Evolutionary conservation across 1,140 invertebrate genomes (phyloP), one percentile per base, ranked within the genome.

Genomic region (Hestina assimilis): DNA sequence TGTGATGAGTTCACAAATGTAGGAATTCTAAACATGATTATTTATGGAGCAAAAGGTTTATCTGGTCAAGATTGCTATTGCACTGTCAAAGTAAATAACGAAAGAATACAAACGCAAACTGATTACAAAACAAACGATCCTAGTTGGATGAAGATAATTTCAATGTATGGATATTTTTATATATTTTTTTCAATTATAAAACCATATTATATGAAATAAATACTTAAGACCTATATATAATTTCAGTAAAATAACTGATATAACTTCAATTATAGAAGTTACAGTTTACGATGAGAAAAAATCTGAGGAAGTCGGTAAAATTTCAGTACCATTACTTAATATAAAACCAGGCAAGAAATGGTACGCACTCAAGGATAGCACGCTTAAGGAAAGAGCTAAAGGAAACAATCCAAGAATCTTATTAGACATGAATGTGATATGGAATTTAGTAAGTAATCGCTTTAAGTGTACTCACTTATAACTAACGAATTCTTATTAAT

Each of bases 201-300:
- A n/a, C n/a, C n/a, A n/a, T n/a, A n/a, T n/a, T n/a, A n/a, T n/a
- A n/a, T n/a, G n/a, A n/a, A n/a, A n/a, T 28, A 5, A 28, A 14
- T 12, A 14, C 11, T 38, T 14, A 38, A 38, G 19, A 24, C n/a
- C n/a, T 42, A 5, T 15, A n/a, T 42, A 24, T 41, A 4, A 17
- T 85, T 90, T 41, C 79, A 98, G 96, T 78, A 94, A 95, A 72
- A 93, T 99, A 0, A 97, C 97, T 70, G 98, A 99, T 79, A 97
- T 99, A 29, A 98, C 99, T 70, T 96, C 96, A 38, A 92, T 96
- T 12, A 84, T 99, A 51, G 97, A 99, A 87, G 90, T 99, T 5
- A 98, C 96, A 0, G 95, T 99, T 0, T 98, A 93, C 73, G 98
- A 99, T 82, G 98, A 99, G 88, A 98, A 95, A 52, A 98, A 97